phyloP scores from a whole-genome alignment of 2,113 vertebrate genomes.

The Collichthys lucidus region DNA sequence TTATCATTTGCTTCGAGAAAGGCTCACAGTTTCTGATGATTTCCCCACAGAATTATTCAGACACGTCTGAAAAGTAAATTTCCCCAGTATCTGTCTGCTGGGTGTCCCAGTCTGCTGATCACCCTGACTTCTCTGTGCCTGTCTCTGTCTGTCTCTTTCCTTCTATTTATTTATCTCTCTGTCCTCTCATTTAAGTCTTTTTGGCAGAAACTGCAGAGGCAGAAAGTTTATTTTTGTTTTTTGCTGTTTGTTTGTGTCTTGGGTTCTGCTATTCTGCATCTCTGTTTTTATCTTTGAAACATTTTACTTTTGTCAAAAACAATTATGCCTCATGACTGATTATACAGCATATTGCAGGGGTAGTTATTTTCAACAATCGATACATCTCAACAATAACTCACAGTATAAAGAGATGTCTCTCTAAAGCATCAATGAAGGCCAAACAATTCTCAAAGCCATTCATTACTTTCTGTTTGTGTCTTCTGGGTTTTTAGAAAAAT shows the following conservation, averaged over 20 bases:
- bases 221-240: neutral
- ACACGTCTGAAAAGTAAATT: slow-evolving; percentile 14
- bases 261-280: neutral
- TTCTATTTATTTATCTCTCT: neutral
- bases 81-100: slow-evolving; percentile 35
- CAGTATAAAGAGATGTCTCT: neutral
- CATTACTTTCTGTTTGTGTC: neutral
- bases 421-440: neutral
- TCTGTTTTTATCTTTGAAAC: slow-evolving; percentile 5
- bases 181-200: neutral
- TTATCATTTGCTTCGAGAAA: slow-evolving; percentile 54
- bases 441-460: neutral
- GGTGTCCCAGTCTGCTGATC: slow-evolving; percentile 32
- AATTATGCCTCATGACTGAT: neutral
- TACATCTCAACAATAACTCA: neutral
- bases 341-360: neutral
- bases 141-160: neutral
- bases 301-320: neutral
- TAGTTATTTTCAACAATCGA: neutral
- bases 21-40: slow-evolving; percentile 35
- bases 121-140: neutral
- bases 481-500: no score
- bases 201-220: neutral
- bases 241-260: neutral
- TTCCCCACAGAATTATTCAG: slow-evolving; percentile 30